A percentile compares a stretch with the other conserved stretches of the same genome.
phyloP scores from a whole-genome alignment of 30 jellyfish, hydroid and myxozoan genomes.

The Aurelia aurita region DNA sequence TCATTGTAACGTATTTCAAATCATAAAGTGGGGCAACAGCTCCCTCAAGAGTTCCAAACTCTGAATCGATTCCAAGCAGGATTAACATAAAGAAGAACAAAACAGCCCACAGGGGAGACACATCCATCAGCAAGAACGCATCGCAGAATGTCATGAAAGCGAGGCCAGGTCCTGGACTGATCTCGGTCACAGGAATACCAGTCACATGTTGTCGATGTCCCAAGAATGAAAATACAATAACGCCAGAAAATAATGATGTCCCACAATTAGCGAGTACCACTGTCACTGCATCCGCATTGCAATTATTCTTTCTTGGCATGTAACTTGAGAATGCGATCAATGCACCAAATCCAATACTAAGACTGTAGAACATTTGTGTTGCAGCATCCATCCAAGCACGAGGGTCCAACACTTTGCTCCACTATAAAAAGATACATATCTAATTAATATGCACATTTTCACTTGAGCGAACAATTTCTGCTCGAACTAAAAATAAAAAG shows the following conservation, averaged over 20 bases:
- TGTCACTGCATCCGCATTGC: constrained; percentile 84
- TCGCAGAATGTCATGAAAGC: constrained; percentile 98
- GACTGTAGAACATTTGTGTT: constrained; percentile 95
- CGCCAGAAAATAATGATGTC: constrained; percentile 96
- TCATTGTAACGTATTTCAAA: constrained; percentile 88
- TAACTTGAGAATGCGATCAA: constrained; percentile 96
- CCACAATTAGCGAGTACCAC: constrained; percentile 96
- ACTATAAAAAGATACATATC: constrained; percentile 18
- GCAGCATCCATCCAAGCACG: constrained; percentile 99
- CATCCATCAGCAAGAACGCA: constrained; percentile 96
- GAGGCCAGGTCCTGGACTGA: constrained; percentile 98
- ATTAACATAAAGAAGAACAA: constrained; percentile 93
- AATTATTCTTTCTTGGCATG: constrained; percentile 96
- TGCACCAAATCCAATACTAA: constrained; percentile 97
- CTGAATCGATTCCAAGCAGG: constrained; percentile 95
- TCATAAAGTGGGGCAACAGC: constrained; percentile 98
- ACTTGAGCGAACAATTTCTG: background rate
- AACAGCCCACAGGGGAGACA: constrained; percentile 97
- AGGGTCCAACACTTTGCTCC: constrained; percentile 75
- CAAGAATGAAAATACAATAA: constrained; percentile 89
- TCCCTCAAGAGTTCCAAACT: constrained; percentile 97
- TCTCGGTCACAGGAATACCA: constrained; percentile 80
- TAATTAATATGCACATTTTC: background rate
- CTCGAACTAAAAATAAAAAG: too few relatives aligned
- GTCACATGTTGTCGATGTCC: constrained; percentile 92